Evolutionary conservation across 2,888 invertebrate species (phyloP).

Genomic region (Phorcus lineatus): DNA sequence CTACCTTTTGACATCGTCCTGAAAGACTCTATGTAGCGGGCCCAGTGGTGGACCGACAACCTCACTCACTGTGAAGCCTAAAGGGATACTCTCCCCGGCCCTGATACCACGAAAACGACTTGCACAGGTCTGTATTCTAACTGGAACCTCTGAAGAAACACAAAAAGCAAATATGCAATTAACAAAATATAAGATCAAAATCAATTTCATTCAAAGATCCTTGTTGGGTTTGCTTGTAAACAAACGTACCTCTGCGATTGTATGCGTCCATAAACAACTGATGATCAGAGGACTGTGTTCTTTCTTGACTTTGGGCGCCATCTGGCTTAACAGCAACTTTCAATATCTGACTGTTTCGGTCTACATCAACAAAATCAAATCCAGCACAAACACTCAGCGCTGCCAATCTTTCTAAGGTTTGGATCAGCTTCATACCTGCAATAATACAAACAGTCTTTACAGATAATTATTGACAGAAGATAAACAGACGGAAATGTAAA

Average conservation of each 20-base stretch:
- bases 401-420: not conserved
- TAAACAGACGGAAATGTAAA: no score
- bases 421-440: no score
- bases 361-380: slow-evolving; percentile 20
- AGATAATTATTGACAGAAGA: no score
- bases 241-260: no score
- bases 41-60: not conserved
- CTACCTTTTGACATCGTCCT: slow-evolving; percentile 3
- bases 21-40: not conserved
- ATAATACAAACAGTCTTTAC: no score
- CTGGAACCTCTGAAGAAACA: not conserved
- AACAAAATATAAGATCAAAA: not conserved
- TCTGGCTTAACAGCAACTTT: not conserved
- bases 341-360: no score
- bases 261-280: no score
- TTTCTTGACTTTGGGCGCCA: no score
- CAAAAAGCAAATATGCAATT: not conserved
- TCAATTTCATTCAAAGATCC: no score
- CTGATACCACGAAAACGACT: not conserved
- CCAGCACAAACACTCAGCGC: slow-evolving; percentile 28
- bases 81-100: not conserved
- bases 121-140: not conserved
- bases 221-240: no score
- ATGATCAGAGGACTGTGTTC: no score
- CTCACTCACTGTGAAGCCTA: not conserved